A percentile compares a stretch with the other conserved stretches of the same genome.
Conservation (phyloP, 1,140 invertebrate genomes). For the Tetranychus urticae region DNA sequence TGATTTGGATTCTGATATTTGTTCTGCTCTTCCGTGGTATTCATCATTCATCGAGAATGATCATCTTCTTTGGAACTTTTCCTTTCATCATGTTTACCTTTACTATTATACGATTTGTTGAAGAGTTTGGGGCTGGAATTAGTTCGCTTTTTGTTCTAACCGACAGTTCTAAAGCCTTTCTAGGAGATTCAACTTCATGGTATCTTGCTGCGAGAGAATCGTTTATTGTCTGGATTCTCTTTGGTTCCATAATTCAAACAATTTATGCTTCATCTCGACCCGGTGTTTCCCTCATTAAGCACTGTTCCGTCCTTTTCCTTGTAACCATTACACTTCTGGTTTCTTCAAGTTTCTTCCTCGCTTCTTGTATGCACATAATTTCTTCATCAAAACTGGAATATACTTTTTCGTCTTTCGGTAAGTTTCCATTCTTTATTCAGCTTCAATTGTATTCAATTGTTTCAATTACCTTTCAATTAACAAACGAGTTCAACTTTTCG, state of each 20-base stretch:
- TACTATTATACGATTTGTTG: slow-evolving; percentile 10
- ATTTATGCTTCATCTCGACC: slow-evolving; percentile 39
- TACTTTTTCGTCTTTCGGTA: slow-evolving; percentile 59
- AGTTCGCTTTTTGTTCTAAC: slow-evolving; percentile 5
- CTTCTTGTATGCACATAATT: slow-evolving; percentile 40
- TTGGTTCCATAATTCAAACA: slow-evolving; percentile 61
- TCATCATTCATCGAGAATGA: slow-evolving; percentile 12
- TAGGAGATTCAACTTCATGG: slow-evolving; percentile 37
- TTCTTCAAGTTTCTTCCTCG: slow-evolving; percentile 41
- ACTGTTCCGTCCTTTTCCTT: neutral
- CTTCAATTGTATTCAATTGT: neutral
- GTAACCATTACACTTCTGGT: slow-evolving; percentile 34
- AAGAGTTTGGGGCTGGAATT: slow-evolving; percentile 11
- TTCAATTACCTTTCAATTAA: no score
- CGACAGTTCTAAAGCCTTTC: slow-evolving; percentile 3
- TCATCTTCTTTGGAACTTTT: slow-evolving; percentile 11
- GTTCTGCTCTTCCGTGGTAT: slow-evolving; percentile 40
- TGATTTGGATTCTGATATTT: slow-evolving; percentile 72
- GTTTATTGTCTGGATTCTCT: slow-evolving; percentile 64
- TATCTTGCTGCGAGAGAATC: slow-evolving; percentile 59
- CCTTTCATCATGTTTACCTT: slow-evolving; percentile 11
- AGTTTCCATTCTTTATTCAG: slow-evolving; percentile 16
- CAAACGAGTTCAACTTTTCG: no score
- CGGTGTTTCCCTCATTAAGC: slow-evolving; percentile 24
- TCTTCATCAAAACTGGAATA: slow-evolving; percentile 33